These are phyloP conservation scores for Erebia palarica DNA, from an alignment of 2,888 invertebrate species.

Conservation along the genomic window DNA sequence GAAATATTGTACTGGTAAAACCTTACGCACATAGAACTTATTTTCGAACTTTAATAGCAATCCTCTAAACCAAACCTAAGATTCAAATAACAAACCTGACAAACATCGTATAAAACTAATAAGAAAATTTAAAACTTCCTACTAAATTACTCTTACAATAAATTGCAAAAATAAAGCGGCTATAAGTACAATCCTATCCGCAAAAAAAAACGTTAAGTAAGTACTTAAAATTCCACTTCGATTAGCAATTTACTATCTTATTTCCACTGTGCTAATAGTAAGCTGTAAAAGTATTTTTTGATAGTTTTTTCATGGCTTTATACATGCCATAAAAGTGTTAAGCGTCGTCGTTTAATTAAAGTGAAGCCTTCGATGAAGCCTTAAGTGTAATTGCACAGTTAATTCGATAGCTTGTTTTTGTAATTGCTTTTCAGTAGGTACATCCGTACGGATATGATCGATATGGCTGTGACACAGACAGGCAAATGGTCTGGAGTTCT, in stretches of 20 bases:
- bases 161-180: too few species aligned
- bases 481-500: too few species aligned
- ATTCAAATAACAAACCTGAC: too few species aligned
- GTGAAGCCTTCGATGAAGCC: slow-evolving; percentile 71
- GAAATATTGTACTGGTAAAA: too few species aligned
- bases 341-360: slow-evolving; percentile 72
- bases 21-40: too few species aligned
- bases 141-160: too few species aligned
- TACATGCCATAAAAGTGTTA: slow-evolving; percentile 47
- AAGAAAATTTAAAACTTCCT: too few species aligned
- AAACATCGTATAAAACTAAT: too few species aligned
- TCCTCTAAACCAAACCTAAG: too few species aligned
- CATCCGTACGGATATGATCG: background rate
- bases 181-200: too few species aligned
- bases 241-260: background rate
- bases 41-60: too few species aligned
- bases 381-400: slow-evolving; percentile 52
- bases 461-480: too few species aligned
- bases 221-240: background rate
- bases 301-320: slow-evolving; percentile 12
- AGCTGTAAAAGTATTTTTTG: slow-evolving; percentile 11
- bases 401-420: slow-evolving; percentile 23
- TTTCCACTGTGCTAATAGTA: background rate
- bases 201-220: background rate
- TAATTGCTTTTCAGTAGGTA: background rate